A percentile compares a stretch with the other conserved stretches of the same genome.
These are phyloP conservation scores for Neofelis nebulosa DNA, from an alignment of 2,113 vertebrate genomes.

Conservation along the genomic window DNA sequence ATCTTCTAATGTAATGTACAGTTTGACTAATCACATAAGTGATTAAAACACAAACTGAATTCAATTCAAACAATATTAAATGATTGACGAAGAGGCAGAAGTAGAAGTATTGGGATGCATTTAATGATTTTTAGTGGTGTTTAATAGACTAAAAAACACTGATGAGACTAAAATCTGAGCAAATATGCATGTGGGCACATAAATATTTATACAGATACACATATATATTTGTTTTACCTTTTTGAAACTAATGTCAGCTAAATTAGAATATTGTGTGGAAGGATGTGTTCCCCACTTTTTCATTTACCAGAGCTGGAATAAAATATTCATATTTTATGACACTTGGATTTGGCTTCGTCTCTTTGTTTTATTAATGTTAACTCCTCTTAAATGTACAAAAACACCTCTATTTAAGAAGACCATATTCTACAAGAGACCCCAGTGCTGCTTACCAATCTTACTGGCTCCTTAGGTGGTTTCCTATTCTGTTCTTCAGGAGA, in stretches of 20 bases:
- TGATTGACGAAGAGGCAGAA: background rate
- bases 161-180: conserved; percentile 46
- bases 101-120: background rate
- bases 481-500: background rate
- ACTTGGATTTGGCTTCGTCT: conserved; percentile 40
- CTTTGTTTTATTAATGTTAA: conserved; percentile 51
- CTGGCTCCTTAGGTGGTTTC: background rate
- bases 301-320: conserved; percentile 55
- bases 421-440: background rate
- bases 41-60: conserved; percentile 46
- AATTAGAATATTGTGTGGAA: conserved; percentile 46
- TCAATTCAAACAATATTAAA: conserved; percentile 2
- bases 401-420: background rate
- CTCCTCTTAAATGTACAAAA: conserved; percentile 15
- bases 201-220: background rate
- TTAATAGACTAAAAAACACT: background rate
- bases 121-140: background rate
- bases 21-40: conserved; percentile 20
- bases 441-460: background rate
- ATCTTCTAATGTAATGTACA: conserved; percentile 67
- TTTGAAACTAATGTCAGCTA: conserved; percentile 45
- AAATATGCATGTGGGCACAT: background rate
- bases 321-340: conserved; percentile 60
- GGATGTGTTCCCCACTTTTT: background rate
- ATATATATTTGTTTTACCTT: conserved; percentile 39